Base-by-base conservation (phyloP, 1,140 invertebrate species). In the Bursaphelenchus mucronatus region DNA sequence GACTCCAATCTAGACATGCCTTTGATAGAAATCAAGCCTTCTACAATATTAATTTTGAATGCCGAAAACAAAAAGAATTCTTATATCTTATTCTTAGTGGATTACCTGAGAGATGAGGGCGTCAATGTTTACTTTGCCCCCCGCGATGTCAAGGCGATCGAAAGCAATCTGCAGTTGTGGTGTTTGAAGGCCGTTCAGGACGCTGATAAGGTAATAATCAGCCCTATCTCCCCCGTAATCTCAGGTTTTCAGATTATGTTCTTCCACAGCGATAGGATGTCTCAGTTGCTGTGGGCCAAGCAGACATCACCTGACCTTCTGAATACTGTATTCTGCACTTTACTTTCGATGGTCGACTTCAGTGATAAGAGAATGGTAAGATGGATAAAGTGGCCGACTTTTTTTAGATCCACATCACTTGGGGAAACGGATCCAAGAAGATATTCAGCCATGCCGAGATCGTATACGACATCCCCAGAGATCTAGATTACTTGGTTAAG, bases 141-240 rank as follows among this genome's bases (percentile, higher is more conserved):
- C 13, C 13, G 50, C 17, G 69, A 73, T 11, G n/a, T 19, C 3
- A 21, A 62, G 17, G 19, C 13, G 11, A 15, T 67, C 13, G 66
- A 67, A 39, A 13, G 44, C 15, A 67, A 71, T 43, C n/a, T 67
- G 17, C 66, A 71, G 44, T 39, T 45, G n/a, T 67, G 69, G 69
- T 65, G 11, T 43, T 54, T 71, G 13, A 19, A 64, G 9, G 66
- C 52, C 39, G 19, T 67, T 9, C 8, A 7, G 10, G 6, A n/a
- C 13, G 68, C 54, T 40, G 66, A 67, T 46, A 67, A 67, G 68
- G 66, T 67, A 9, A 21, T 17, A 43, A 61, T n/a, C 64, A 15
- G 10, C 43, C 11, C 9, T 55, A n/a, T 66, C 10, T 17, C 66
- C 13, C 15, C n/a, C 7, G 2, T 17, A 41, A 62, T 21, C 15